A percentile compares a stretch with the other conserved stretches of the same genome.
phyloP scores from a whole-genome alignment of 2,113 vertebrate genomes.

The Zootoca vivipara region DNA sequence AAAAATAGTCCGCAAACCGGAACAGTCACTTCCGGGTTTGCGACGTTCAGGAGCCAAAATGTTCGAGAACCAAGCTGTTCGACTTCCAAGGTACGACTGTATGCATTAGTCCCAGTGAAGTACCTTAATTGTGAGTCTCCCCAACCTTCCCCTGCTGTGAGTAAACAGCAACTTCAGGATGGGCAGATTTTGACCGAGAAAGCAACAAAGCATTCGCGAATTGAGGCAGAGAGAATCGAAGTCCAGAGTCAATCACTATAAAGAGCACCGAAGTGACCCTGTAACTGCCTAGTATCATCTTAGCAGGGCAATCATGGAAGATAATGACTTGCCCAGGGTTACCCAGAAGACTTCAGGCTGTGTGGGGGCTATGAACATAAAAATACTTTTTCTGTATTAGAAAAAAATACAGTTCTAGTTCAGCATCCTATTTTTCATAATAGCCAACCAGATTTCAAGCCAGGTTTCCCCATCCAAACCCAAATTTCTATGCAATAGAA shows the following conservation, averaged over 20 bases:
- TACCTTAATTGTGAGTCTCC: background rate
- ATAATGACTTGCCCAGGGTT: background rate
- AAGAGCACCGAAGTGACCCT: background rate
- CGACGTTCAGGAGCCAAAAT: no score
- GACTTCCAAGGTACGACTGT: no score
- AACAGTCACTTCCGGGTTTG: no score
- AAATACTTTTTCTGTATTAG: no score
- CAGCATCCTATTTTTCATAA: no score
- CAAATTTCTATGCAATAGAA: background rate
- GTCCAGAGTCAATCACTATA: background rate
- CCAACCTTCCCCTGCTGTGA: no score
- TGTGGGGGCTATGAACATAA: no score
- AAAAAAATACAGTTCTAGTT: no score
- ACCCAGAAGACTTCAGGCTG: background rate
- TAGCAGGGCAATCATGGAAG: background rate
- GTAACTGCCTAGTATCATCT: background rate
- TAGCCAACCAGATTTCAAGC: background rate
- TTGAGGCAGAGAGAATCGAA: background rate
- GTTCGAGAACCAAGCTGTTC: no score
- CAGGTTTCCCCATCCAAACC: background rate
- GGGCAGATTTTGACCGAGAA: background rate
- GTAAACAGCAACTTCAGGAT: background rate
- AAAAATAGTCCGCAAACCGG: no score
- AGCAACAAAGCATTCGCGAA: background rate
- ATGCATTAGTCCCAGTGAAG: background rate